Conservation (phyloP, 1,140 invertebrate species). For the Zaprionus capensis region DNA sequence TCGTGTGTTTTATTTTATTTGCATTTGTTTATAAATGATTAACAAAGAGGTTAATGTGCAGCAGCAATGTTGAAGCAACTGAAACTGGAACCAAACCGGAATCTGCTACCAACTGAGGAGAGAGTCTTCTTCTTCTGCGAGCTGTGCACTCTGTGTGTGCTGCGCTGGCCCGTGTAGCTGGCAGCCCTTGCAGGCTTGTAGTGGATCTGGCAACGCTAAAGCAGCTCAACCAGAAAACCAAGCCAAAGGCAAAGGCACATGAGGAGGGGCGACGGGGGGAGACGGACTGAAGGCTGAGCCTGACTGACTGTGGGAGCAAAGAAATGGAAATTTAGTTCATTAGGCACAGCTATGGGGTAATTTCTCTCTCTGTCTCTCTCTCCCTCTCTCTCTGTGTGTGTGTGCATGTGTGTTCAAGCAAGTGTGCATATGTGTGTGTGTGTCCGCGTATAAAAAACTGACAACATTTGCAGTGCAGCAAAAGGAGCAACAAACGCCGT, state of each 20-base stretch:
- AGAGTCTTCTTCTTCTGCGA: not conserved
- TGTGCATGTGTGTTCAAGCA: conserved; percentile 3
- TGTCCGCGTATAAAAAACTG: conserved; percentile 34
- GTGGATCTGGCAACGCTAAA: conserved; percentile 43
- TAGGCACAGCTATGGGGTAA: conserved; percentile 52
- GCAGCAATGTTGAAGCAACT: conserved; percentile 5
- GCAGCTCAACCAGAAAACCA: conserved; percentile 53
- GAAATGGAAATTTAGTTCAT: conserved; percentile 74
- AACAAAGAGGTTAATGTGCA: conserved; percentile 82
- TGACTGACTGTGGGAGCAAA: conserved; percentile 23
- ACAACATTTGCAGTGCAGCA: conserved; percentile 49
- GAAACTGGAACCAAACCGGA: conserved; percentile 54
- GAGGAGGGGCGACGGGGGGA: not conserved
- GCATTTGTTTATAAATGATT: conserved; percentile 83
- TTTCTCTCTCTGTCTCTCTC: conserved; percentile 5
- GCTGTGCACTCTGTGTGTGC: not conserved
- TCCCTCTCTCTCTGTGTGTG: not conserved
- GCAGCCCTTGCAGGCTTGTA: not conserved
- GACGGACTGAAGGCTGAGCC: not conserved
- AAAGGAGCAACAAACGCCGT: not conserved
- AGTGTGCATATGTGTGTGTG: conserved; percentile 24
- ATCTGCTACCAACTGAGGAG: conserved; percentile 3
- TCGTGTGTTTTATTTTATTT: conserved; percentile 77
- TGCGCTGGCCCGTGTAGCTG: not conserved
- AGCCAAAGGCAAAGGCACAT: conserved; percentile 5